Evolutionary conservation across 2,797 vertebrate genomes (phyloP).

Genomic region (Megaceryle alcyon): DNA sequence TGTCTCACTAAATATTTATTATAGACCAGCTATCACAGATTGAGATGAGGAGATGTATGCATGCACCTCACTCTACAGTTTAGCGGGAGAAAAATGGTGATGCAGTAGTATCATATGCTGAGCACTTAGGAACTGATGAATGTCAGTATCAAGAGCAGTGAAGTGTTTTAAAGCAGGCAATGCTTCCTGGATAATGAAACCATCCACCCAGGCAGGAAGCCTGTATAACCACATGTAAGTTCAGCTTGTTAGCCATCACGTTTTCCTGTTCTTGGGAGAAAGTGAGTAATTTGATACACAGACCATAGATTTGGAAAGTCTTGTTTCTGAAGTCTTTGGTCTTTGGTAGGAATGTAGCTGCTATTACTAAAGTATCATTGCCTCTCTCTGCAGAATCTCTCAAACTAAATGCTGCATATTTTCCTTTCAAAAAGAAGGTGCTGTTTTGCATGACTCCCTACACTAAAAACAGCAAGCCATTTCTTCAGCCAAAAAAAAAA

Average conservation of each 20-base stretch:
- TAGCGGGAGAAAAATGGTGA: neutral
- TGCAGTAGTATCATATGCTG: neutral
- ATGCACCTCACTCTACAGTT: neutral
- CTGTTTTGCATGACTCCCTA: conserved; percentile 55
- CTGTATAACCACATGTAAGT: neutral
- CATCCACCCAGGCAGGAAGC: neutral
- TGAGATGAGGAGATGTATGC: neutral
- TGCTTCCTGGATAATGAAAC: neutral
- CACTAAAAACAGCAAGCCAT: conserved; percentile 24
- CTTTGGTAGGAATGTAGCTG: neutral
- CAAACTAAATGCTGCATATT: conserved; percentile 37
- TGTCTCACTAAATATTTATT: neutral
- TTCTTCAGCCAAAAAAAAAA: conserved; percentile 14
- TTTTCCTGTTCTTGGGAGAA: neutral
- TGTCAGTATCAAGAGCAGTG: neutral
- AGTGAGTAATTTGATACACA: neutral
- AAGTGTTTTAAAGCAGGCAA: neutral
- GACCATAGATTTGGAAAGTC: neutral
- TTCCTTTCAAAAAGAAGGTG: conserved; percentile 51
- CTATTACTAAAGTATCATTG: conserved; percentile 60
- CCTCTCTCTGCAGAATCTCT: conserved; percentile 72
- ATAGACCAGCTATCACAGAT: neutral
- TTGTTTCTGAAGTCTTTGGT: conserved; percentile 15
- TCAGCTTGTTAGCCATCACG: neutral
- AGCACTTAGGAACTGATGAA: neutral